phyloP scores from a whole-genome alignment of 1,140 invertebrate species.

The Drosophila albomicans region DNA sequence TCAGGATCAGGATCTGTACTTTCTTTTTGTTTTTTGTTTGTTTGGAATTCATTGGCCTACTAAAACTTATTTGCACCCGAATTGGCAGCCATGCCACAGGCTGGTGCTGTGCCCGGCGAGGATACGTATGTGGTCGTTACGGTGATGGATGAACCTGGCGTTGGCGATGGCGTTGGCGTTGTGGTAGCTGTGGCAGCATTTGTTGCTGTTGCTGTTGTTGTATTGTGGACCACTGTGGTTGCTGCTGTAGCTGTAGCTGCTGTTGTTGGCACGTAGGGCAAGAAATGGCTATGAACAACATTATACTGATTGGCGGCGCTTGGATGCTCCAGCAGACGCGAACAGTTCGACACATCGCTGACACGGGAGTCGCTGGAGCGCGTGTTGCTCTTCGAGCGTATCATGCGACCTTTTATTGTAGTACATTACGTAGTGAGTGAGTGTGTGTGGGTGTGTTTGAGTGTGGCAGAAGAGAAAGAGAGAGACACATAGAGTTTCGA shows the following conservation, averaged over 20 bases:
- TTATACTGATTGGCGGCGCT: conserved; percentile 76
- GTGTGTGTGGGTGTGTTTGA: not conserved
- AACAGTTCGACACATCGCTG: conserved; percentile 82
- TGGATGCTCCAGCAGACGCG: conserved; percentile 79
- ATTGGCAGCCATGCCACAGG: conserved; percentile 64
- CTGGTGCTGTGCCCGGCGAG: conserved; percentile 60
- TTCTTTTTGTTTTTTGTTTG: conserved; percentile 16
- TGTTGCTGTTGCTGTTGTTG: conserved; percentile 54
- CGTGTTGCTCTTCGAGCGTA: conserved; percentile 83
- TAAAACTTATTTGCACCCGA: conserved; percentile 77
- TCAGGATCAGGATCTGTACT: conserved; percentile 13
- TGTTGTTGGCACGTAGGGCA: conserved; percentile 78
- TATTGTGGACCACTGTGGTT: conserved; percentile 4
- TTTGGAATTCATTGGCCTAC: conserved; percentile 6
- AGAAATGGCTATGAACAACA: conserved; percentile 69
- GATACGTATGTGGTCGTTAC: conserved; percentile 69
- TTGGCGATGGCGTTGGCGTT: conserved; percentile 27
- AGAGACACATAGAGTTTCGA: conserved; percentile 5
- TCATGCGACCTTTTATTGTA: conserved; percentile 76
- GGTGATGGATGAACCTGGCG: conserved; percentile 31
- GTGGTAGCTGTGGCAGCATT: conserved; percentile 63
- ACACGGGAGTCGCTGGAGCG: conserved; percentile 83
- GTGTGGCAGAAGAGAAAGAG: conserved; percentile 30
- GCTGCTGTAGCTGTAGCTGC: conserved; percentile 31
- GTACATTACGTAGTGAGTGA: not conserved